phyloP scores from a whole-genome alignment of 2,888 invertebrate species.

The Melolontha melolontha region DNA sequence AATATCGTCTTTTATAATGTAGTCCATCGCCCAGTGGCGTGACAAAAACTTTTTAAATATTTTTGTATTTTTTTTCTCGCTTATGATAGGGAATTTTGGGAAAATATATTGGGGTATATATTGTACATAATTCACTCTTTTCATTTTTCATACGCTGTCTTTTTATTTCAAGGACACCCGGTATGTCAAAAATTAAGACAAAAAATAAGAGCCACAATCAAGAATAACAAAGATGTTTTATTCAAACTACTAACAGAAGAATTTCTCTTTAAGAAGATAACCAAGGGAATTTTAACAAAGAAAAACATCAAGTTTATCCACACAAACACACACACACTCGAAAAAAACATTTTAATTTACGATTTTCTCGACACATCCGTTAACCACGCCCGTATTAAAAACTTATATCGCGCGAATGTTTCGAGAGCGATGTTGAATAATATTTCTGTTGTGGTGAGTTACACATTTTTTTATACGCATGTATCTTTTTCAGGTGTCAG shows the following conservation, averaged over 20 bases:
- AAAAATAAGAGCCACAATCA: background rate
- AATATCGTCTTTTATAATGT: too few species aligned
- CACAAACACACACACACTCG: background rate
- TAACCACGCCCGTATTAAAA: constrained; percentile 1
- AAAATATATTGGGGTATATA: too few species aligned
- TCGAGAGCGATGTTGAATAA: constrained; percentile 11
- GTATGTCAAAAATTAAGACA: too few species aligned
- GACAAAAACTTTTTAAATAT: too few species aligned
- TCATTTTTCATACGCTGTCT: too few species aligned
- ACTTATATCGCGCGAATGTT: background rate
- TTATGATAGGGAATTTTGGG: too few species aligned
- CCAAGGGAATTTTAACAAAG: constrained; percentile 1
- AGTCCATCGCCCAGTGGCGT: too few species aligned
- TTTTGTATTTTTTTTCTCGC: too few species aligned
- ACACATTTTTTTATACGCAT: constrained; percentile 32
- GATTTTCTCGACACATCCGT: constrained; percentile 4
- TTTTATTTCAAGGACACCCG: too few species aligned
- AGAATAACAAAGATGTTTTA: constrained; percentile 7
- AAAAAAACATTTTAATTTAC: constrained; percentile 18
- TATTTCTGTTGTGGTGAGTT: background rate
- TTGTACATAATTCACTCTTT: too few species aligned
- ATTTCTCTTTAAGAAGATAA: constrained; percentile 8
- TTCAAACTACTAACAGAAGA: background rate
- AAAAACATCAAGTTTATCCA: background rate
- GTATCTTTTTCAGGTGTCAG: constrained; percentile 62